Evolutionary conservation across 1,140 invertebrate species (phyloP).

Genomic region (Epicauta chinensis): DNA sequence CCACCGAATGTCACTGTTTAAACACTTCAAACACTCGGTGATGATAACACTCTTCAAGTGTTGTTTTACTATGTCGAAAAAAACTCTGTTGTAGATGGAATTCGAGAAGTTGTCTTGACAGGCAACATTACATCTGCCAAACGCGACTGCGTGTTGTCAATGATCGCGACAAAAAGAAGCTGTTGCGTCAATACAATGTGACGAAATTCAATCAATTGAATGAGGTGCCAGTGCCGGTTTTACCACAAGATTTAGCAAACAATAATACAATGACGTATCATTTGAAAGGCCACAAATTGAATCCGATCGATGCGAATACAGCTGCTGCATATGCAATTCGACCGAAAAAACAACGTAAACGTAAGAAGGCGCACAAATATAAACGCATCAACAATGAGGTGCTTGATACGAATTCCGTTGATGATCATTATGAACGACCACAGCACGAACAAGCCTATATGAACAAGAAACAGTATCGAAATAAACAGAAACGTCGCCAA

Average conservation of each 20-base stretch:
- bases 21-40: too few relatives aligned
- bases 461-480: background rate
- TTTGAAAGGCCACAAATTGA: constrained; percentile 4
- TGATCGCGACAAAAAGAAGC: constrained; percentile 14
- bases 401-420: background rate
- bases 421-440: too few relatives aligned
- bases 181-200: constrained; percentile 18
- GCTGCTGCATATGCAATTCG: constrained; percentile 5
- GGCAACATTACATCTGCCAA: constrained; percentile 19
- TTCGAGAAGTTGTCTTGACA: constrained; percentile 13
- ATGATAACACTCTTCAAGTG: too few relatives aligned
- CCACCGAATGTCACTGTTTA: too few relatives aligned
- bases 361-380: constrained; percentile 7
- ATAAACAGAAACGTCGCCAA: background rate
- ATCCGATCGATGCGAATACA: constrained; percentile 7
- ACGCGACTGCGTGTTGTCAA: constrained; percentile 16
- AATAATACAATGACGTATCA: constrained; percentile 5
- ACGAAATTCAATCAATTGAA: constrained; percentile 21
- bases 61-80: background rate
- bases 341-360: constrained; percentile 3
- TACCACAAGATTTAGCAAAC: constrained; percentile 4
- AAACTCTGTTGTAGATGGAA: constrained; percentile 13
- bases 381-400: background rate
- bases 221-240: constrained; percentile 18
- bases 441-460: too few relatives aligned